Conservation (phyloP, 2,113 vertebrate species). For the Acrocephalus arundinaceus region DNA sequence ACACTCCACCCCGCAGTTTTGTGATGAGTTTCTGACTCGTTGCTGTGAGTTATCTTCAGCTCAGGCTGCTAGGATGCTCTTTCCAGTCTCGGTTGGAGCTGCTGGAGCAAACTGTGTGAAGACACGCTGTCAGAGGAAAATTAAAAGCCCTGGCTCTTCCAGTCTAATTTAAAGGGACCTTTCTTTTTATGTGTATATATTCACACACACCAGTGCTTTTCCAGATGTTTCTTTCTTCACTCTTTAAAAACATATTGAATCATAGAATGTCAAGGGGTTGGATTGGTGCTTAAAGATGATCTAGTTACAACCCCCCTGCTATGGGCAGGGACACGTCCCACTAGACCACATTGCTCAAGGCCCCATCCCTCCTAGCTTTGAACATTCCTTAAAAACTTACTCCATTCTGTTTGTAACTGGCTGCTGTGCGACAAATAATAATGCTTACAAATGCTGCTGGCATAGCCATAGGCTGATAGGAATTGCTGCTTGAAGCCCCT, state of each 20-base stretch:
- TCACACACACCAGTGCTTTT: neutral
- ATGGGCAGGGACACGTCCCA: too few species aligned
- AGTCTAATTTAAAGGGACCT: neutral
- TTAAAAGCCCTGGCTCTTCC: neutral
- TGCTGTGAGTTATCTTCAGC: neutral
- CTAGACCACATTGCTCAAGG: neutral
- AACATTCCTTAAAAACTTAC: neutral
- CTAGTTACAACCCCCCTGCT: too few species aligned
- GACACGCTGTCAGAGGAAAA: neutral
- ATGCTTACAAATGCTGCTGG: neutral
- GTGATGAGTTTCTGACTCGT: rapidly evolving
- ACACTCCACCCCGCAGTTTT: neutral
- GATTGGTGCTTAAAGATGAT: neutral
- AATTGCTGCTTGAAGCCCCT: neutral
- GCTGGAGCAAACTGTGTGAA: neutral
- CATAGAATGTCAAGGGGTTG: neutral
- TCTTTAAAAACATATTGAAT: neutral
- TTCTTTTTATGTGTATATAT: neutral
- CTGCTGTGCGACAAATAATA: neutral
- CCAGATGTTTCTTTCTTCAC: neutral
- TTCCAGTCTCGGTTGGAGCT: neutral
- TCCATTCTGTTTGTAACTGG: rapidly evolving
- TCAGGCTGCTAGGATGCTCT: neutral
- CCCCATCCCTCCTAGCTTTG: neutral
- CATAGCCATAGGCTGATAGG: neutral